Conservation (phyloP, 2,113 vertebrate genomes). For the Aramus guarauna region DNA sequence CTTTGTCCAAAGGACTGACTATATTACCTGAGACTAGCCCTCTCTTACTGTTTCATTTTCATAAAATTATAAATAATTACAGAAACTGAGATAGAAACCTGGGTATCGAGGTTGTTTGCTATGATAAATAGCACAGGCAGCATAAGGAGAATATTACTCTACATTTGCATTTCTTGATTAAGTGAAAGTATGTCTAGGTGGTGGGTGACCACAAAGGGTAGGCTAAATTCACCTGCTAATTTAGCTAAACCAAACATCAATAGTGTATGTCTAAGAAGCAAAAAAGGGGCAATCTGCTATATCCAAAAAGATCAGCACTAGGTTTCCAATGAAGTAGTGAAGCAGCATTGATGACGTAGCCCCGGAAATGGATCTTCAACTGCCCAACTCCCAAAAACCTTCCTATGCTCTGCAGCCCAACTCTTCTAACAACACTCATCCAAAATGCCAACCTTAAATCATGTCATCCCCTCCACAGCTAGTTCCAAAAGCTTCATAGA, state of each 20-base stretch:
- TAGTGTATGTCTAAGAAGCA: accelerated
- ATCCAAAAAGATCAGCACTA: not conserved
- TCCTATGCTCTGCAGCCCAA: not conserved
- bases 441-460: accelerated
- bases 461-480: not conserved
- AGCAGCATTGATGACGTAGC: accelerated
- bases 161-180: not conserved
- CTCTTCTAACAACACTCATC: not conserved
- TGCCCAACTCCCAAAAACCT: not conserved
- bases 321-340: not conserved
- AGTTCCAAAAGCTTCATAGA: not conserved
- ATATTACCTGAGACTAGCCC: not conserved
- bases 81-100: not conserved
- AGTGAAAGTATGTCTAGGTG: not conserved
- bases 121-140: not conserved
- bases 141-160: not conserved
- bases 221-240: not conserved
- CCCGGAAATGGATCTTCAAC: not conserved
- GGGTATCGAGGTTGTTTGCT: not conserved
- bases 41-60: not conserved
- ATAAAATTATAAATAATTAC: not conserved
- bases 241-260: not conserved
- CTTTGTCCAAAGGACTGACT: not conserved
- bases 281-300: not conserved
- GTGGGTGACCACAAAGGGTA: not conserved